Percentiles rank a stretch among this genome's conserved stretches.
Evolutionary conservation across 2,113 vertebrate species (phyloP).

Genomic region (Calyptommatus sinebrachiatus): DNA sequence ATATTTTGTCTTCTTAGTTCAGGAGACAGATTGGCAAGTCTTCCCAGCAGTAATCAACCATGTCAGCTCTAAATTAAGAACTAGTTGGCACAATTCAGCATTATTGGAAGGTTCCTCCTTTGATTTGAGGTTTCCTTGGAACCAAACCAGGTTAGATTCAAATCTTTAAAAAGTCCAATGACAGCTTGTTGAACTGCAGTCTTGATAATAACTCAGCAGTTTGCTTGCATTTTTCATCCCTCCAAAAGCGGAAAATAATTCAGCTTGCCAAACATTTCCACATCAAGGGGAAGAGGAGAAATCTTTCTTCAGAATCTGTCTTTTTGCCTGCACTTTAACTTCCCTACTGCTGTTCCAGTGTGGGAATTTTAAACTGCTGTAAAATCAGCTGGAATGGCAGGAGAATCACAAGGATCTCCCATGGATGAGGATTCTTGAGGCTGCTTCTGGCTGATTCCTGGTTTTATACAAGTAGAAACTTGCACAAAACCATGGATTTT

Average conservation of each 20-base stretch:
- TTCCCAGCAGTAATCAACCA: constrained; percentile 29
- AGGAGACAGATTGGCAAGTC: constrained; percentile 9
- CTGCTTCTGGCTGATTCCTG: too few species aligned
- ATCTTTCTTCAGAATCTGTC: not conserved
- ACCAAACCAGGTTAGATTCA: not conserved
- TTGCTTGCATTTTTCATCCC: too few species aligned
- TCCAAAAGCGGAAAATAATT: not conserved
- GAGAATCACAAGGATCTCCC: too few species aligned
- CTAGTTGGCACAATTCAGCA: not conserved
- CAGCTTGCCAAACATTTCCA: constrained; percentile 2
- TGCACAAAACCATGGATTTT: too few species aligned
- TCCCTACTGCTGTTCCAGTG: too few species aligned
- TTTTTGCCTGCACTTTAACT: too few species aligned
- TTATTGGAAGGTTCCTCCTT: not conserved
- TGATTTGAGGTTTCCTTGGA: constrained; percentile 25
- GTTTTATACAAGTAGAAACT: too few species aligned
- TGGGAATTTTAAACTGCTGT: too few species aligned
- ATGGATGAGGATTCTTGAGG: too few species aligned
- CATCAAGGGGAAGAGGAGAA: constrained; percentile 5
- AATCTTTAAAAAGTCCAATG: not conserved
- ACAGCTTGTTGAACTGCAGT: not conserved
- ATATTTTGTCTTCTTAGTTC: not conserved
- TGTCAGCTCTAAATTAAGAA: constrained; percentile 20
- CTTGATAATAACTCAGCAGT: constrained; percentile 13
- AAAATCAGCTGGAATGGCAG: too few species aligned